Evolutionary conservation across 2,888 invertebrate genomes (phyloP).

Genomic region (Corbicula japonica): DNA sequence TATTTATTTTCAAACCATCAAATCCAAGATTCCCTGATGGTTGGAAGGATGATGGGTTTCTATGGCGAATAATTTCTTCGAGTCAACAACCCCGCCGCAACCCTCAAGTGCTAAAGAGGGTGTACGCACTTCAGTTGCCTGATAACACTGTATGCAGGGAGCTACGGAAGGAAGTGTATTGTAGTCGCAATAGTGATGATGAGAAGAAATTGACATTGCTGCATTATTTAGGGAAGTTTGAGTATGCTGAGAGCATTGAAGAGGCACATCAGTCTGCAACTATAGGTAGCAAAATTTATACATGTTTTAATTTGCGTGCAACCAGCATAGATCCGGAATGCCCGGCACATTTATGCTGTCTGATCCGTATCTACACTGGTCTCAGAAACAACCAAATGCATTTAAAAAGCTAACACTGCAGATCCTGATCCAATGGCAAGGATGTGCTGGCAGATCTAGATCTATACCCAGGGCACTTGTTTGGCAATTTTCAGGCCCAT

Average conservation of each 20-base stretch:
- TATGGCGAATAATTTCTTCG: slow-evolving; percentile 43
- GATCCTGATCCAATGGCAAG: neutral
- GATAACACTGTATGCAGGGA: slow-evolving; percentile 11
- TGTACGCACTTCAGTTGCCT: slow-evolving; percentile 1
- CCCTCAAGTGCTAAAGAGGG: slow-evolving; percentile 12
- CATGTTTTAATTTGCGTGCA: neutral
- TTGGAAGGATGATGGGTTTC: slow-evolving; percentile 46
- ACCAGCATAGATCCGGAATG: neutral
- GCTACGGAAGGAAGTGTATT: slow-evolving; percentile 47
- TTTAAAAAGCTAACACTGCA: no score
- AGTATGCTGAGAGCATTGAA: neutral
- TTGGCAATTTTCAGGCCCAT: no score
- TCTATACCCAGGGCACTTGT: no score
- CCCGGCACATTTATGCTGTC: neutral
- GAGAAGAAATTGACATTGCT: slow-evolving; percentile 22
- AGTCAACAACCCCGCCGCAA: slow-evolving; percentile 38
- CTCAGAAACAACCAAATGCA: neutral
- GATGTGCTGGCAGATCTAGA: no score
- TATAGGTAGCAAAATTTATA: neutral
- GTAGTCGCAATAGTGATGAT: slow-evolving; percentile 22
- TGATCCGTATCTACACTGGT: neutral
- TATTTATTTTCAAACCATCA: slow-evolving; percentile 47
- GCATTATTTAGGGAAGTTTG: slow-evolving; percentile 44
- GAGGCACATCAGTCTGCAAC: neutral
- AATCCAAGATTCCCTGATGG: neutral